Evolutionary conservation across 2,113 vertebrate genomes (phyloP), one percentile per base, ranked within the genome.

Genomic region (Tringa solitaria): DNA sequence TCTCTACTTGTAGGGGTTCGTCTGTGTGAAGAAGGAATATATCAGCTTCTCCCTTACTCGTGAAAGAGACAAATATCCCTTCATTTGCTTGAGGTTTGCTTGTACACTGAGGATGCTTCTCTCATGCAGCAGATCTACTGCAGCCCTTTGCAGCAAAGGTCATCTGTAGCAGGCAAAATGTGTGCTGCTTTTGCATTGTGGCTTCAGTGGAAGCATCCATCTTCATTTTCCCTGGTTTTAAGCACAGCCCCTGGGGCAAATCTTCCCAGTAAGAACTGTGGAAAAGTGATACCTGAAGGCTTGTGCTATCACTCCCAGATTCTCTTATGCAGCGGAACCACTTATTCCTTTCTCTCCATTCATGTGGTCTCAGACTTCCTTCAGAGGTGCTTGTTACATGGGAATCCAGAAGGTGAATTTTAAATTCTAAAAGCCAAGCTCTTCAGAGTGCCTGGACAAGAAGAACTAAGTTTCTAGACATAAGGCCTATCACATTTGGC

Each of bases 261-360:
- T 48, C 61, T 75, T 33, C 21, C 41, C 37, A 9, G 9, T 19
- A 63, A 48, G 22, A 64, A 1, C 50, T 53, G 37, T 39, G 76
- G 9, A 53, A 37, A 13, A 78, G 48, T 37, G 32, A 0, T 6
- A 0, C 9, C 2, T 67, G 50, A 67, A 61, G 24, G 10, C 22
- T 50, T 77, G 30, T 64, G 67, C 45, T 75, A 2, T 23, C 65
- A 39, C 8, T 87, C 21, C 19, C 28, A 37, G 24, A 4, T 39
- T 41, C 30, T 64, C 27, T 54, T 32, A 14, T 19, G 43, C 46
- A n/a, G 13, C 77, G 79, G 18, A 76, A 43, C 14, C 23, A 2
- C 39, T 94, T 79, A 11, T 3, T 33, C 14, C 32, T 76, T 85
- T 69, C 74, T 84, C 14, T 85, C 11, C 9, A 2, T 83, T 77